A percentile compares a stretch with the other conserved stretches of the same genome.
Evolutionary conservation across 2,888 invertebrate species (phyloP).

Genomic region (Diaperis boleti): DNA sequence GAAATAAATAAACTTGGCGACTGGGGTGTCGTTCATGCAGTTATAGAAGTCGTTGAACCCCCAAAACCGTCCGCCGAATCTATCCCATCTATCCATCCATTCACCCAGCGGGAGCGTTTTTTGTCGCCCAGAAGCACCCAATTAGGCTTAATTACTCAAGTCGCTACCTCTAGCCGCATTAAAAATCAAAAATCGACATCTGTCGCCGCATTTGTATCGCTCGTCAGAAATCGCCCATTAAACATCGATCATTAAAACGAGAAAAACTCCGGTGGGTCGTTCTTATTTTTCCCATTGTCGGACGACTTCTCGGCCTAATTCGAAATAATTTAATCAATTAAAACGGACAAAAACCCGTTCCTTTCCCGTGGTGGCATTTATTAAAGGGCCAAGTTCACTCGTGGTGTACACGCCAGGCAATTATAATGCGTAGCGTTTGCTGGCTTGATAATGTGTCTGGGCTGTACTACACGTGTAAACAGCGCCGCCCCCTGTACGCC

Average conservation of each 20-base stretch:
- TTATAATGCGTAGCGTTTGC: conserved; percentile 30
- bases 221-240: conserved; percentile 15
- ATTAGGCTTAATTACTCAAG: conserved; percentile 10
- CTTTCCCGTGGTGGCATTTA: conserved; percentile 10
- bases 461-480: conserved; percentile 43
- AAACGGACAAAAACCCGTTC: background rate
- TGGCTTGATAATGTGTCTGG: conserved; percentile 36
- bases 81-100: too few species aligned
- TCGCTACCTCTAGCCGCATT: background rate
- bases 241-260: conserved; percentile 15
- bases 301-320: background rate
- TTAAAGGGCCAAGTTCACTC: conserved; percentile 34
- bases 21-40: too few species aligned
- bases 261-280: background rate
- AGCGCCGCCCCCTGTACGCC: conserved; percentile 41
- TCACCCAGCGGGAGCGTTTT: too few species aligned
- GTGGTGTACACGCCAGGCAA: conserved; percentile 38
- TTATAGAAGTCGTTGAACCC: too few species aligned
- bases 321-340: conserved; percentile 8
- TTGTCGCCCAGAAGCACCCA: background rate
- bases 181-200: conserved; percentile 17
- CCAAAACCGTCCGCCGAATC: too few species aligned
- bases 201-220: conserved; percentile 21
- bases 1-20: too few species aligned
- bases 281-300: background rate